Evolutionary conservation across 2,797 vertebrate species (phyloP), one percentile per base, ranked within the genome.

Genomic region (Picus viridis): DNA sequence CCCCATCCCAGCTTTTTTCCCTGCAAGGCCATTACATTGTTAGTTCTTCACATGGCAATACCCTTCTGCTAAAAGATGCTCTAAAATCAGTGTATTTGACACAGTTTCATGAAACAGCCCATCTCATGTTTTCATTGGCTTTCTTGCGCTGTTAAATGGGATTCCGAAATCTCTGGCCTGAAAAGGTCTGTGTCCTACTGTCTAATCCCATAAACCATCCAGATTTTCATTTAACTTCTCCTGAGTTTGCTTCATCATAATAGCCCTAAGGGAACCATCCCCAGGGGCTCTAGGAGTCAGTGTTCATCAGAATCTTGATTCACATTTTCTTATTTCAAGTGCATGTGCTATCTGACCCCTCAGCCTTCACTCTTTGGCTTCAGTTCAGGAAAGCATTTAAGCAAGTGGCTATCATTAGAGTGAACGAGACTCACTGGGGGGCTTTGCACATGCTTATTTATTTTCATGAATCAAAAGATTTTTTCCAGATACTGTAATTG

Each of bases 401-500:
- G 88, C 73, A 93, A 94, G 93, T 92, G 84, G 83, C 93, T 94
- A 8, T 92, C 90, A 67, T 96, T 90, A 96, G 86, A 72, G 53
- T 51, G 70, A 92, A 89, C 79, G 61, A 87, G 67, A 68, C 79
- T 93, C 36, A 4, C 67, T 58, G 73, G 76, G 93, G 71, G 45
- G 67, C 47, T 94, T 92, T 90, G 86, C 82, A 75, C 79, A 57
- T 2, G 2, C 69, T 95, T 93, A 83, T 83, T 96, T 96, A 70
- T 86, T 90, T 94, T 81, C 59, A 54, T 43, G 67, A 94, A 89
- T 88, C 86, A 67, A 92, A 92, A 93, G 76, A 54, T 73, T 90
- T 78, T 73, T 91, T 72, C 68, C 54, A 64, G 86, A 92, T 39
- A 22, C 64, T 87, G 76, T 62, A 81, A 8, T 83, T 92, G 41